phyloP scores from a whole-genome alignment of 2,888 invertebrate species.

The Seladonia tumulorum region DNA sequence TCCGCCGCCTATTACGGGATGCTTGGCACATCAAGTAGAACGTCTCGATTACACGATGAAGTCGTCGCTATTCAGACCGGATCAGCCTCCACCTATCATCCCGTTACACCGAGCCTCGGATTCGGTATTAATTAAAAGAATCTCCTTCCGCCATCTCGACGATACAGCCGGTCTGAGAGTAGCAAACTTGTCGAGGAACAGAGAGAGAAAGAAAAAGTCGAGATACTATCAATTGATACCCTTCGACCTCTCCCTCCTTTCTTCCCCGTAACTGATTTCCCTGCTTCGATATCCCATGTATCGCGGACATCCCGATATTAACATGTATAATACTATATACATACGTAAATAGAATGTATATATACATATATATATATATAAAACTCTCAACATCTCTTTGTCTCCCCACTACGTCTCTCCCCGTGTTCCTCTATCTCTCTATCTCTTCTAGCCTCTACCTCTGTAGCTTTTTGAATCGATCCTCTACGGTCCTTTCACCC shows the following conservation, averaged over 20 bases:
- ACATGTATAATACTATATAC: slow-evolving; percentile 37
- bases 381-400: slow-evolving; percentile 37
- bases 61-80: background rate
- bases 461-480: slow-evolving; percentile 28
- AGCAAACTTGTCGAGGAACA: background rate
- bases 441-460: slow-evolving; percentile 18
- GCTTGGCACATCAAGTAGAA: background rate
- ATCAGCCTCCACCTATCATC: background rate
- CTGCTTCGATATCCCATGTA: slow-evolving; percentile 48
- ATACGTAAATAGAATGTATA: slow-evolving; percentile 43
- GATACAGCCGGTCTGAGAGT: slow-evolving; percentile 7
- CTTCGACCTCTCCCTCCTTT: slow-evolving; percentile 57
- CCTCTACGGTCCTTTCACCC: background rate
- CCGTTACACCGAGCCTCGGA: background rate
- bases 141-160: slow-evolving; percentile 21
- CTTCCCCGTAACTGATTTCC: slow-evolving; percentile 50
- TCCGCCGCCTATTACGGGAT: background rate
- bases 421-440: background rate
- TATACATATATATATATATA: slow-evolving; percentile 35
- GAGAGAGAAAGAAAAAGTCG: slow-evolving; percentile 57
- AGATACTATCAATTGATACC: slow-evolving; percentile 68
- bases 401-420: background rate
- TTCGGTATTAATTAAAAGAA: slow-evolving; percentile 2
- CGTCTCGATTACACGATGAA: background rate
- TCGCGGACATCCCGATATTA: slow-evolving; percentile 46